Conservation (phyloP, 2,888 invertebrate genomes). For the Antitype chi region DNA sequence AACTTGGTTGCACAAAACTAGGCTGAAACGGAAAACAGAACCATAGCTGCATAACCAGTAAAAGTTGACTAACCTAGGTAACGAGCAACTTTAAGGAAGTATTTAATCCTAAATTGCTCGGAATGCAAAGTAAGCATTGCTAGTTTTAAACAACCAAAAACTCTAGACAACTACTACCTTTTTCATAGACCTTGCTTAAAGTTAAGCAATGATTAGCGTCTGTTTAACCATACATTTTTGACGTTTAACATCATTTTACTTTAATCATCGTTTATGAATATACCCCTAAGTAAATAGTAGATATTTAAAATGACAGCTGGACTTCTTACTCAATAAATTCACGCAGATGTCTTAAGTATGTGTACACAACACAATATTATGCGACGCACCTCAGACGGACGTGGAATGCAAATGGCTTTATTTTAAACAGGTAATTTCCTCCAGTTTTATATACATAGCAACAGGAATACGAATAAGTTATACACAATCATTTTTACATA, state of each 20-base stretch:
- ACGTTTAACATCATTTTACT: no score
- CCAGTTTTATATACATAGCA: constrained; percentile 65
- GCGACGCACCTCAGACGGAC: constrained; percentile 62
- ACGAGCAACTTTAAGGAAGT: constrained; percentile 23
- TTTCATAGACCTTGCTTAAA: no score
- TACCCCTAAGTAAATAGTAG: constrained; percentile 33
- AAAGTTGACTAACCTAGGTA: constrained; percentile 31
- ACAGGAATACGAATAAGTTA: constrained; percentile 54
- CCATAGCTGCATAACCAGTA: constrained; percentile 33
- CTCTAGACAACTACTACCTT: constrained; percentile 13
- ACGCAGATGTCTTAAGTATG: constrained; percentile 71
- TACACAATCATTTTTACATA: constrained; percentile 19
- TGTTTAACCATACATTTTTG: no score
- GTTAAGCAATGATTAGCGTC: no score
- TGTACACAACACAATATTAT: constrained; percentile 64
- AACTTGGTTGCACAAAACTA: constrained; percentile 30
- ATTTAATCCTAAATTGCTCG: constrained; percentile 19
- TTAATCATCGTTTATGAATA: no score
- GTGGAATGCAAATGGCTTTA: constrained; percentile 75
- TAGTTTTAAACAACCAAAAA: neutral
- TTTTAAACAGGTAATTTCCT: constrained; percentile 74
- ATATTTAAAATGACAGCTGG: constrained; percentile 37
- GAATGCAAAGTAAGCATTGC: constrained; percentile 6
- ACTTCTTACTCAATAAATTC: constrained; percentile 68
- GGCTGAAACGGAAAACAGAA: constrained; percentile 33